Evolutionary conservation across 1,140 invertebrate genomes (phyloP), one percentile per base, ranked within the genome.

Genomic region (Nasonia longicornis): DNA sequence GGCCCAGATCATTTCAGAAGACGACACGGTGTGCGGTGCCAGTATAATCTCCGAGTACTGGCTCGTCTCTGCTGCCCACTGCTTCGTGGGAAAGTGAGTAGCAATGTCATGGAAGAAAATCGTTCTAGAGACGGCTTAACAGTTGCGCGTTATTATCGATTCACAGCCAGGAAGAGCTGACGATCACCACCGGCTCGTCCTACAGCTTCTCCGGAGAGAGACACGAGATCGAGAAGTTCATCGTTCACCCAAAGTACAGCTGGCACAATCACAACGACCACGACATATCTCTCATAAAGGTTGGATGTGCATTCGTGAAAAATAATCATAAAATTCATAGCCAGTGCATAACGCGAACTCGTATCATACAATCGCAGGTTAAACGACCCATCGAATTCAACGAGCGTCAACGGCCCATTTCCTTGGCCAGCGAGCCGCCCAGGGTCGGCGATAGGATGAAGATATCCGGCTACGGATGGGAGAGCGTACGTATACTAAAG

Each of bases 391-490:
- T 71, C 29, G 14, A 38, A 35, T 71, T 71, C 69, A 42, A 35
- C 35, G 14, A n/a, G 8, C 42, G 7, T 71, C 69, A 71, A 71
- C 31, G 26, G 2, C 20, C 35, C 35, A 71, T 71, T n/a, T 31
- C 29, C 31, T 22, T 71, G 35, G 69, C 69, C 20, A 42, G 16
- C 29, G 31, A 35, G 8, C 26, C 69, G 8, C 69, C 69, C 4
- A 31, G 20, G 31, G 29, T 38, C 20, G 69, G 69, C 2, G 35
- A 35, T n/a, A n/a, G 12, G 10, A 71, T 71, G 69, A 71, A 35
- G 35, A 42, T 71, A 35, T 71, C 69, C 20, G 69, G 69, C 20
- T 71, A 71, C 26, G 69, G 69, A 38, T 71, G 69, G 69, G 69
- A 71, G 35, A 35, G 35, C 14, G 69, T 71, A 71, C 26, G 69